Evolutionary conservation across 2,797 vertebrate species (phyloP), one percentile per base, ranked within the genome.

Genomic region (Coluber constrictor): DNA sequence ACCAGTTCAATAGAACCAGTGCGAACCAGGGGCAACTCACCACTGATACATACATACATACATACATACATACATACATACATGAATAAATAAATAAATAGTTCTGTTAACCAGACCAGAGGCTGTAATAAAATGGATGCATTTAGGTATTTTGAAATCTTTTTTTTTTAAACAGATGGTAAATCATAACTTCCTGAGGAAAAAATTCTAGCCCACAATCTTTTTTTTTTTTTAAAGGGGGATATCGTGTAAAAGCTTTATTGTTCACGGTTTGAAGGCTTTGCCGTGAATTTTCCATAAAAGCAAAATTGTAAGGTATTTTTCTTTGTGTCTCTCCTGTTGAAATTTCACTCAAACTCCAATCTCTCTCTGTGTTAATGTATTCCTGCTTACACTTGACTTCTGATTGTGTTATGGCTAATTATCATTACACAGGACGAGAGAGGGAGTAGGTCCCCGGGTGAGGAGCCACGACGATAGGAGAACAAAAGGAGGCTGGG

Each of bases 311-410:
- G 94, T 54, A 54, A 70, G 61, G 92, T 97, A 95, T 97, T 97
- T 97, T 98, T 96, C 96, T 98, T 97, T 98, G 97, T 98, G 95
- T 96, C 97, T 97, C 98, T 97, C 95, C 96, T 95, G 94, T 11
- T 96, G 96, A 97, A 97, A 98, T 97, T 97, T 96, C 96, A 93
- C 95, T 89, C 90, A 5, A 83, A 95, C 95, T 95, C 96, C 83
- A 97, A 97, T 97, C 98, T 98, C 98, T 99, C 98, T 99, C 98
- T 99, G 98, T 98, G 98, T 98, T 99, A 99, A 99, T 99, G 98
- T 98, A 98, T 99, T 99, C 98, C 97, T 97, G 98, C 98, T 98
- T 98, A 98, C 97, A 97, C 99, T 98, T 99, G 98, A 99, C 98
- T 99, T 99, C 98, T 98, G 98, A 99, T 99, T 99, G 98, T 98